phyloP scores from a whole-genome alignment of 2,113 vertebrate genomes.

The Diphyllodes magnificus region DNA sequence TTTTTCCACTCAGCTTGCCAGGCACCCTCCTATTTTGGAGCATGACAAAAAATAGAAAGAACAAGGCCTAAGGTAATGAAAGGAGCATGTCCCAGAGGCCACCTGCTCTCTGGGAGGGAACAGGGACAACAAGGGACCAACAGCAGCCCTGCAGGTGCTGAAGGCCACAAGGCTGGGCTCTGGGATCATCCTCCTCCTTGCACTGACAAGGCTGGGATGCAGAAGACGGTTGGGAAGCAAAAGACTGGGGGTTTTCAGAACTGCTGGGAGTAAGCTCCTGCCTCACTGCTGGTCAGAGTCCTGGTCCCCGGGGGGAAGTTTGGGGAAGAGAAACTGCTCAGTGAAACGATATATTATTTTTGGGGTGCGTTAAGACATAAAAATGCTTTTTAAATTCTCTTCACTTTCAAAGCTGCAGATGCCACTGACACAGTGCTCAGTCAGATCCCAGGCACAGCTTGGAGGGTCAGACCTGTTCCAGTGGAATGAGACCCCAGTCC shows the following conservation, averaged over 20 bases:
- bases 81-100: background rate
- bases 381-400: background rate
- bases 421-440: background rate
- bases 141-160: background rate
- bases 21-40: background rate
- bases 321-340: background rate
- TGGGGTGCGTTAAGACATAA: background rate
- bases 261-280: background rate
- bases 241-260: background rate
- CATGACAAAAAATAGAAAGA: background rate
- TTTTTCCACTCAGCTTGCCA: background rate
- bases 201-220: background rate
- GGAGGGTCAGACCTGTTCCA: background rate
- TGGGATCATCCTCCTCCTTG: background rate
- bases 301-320: rapidly evolving
- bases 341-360: background rate
- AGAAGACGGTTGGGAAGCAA: background rate
- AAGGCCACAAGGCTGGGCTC: background rate
- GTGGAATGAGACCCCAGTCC: background rate
- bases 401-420: background rate
- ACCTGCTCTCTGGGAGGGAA: background rate
- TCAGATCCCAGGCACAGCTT: background rate
- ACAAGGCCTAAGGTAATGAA: background rate
- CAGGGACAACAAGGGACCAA: background rate
- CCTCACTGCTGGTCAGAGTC: background rate